phyloP scores from a whole-genome alignment of 2,113 vertebrate species.

The Macrotus californicus region DNA sequence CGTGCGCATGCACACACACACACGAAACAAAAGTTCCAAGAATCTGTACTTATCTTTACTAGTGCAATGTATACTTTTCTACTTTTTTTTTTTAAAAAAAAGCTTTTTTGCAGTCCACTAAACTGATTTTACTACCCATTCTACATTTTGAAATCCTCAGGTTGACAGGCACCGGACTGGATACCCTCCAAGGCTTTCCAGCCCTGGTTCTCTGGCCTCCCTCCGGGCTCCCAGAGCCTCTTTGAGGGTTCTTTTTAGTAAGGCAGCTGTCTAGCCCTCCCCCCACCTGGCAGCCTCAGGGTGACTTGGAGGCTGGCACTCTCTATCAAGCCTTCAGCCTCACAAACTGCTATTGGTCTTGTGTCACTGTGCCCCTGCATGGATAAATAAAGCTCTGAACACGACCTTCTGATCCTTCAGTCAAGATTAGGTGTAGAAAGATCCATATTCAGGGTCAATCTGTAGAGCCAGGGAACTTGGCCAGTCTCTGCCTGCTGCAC shows the following conservation, averaged over 20 bases:
- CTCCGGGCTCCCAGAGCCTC: not conserved
- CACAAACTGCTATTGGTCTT: not conserved
- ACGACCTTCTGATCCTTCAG: not conserved
- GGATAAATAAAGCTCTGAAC: not conserved
- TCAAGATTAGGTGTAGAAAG: not conserved
- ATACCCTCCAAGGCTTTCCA: not conserved
- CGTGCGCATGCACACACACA: accelerated
- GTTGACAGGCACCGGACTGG: not conserved
- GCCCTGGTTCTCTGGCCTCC: not conserved
- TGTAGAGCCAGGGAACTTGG: not conserved
- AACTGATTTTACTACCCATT: not conserved
- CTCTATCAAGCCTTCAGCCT: not conserved
- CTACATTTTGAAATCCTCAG: not conserved
- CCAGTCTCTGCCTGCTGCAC: not conserved
- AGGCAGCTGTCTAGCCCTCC: not conserved
- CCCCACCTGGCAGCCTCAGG: not conserved
- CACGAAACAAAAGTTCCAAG: not conserved
- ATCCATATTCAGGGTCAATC: not conserved
- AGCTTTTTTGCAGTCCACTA: not conserved
- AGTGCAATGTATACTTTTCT: not conserved
- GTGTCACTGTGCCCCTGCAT: not conserved
- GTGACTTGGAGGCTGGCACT: not conserved
- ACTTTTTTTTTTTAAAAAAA: not conserved
- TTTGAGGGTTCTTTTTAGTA: not conserved
- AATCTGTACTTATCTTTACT: not conserved